These are phyloP conservation scores for Oryzaephilus surinamensis DNA, from an alignment of 1,140 invertebrate species.

Conservation along the genomic window DNA sequence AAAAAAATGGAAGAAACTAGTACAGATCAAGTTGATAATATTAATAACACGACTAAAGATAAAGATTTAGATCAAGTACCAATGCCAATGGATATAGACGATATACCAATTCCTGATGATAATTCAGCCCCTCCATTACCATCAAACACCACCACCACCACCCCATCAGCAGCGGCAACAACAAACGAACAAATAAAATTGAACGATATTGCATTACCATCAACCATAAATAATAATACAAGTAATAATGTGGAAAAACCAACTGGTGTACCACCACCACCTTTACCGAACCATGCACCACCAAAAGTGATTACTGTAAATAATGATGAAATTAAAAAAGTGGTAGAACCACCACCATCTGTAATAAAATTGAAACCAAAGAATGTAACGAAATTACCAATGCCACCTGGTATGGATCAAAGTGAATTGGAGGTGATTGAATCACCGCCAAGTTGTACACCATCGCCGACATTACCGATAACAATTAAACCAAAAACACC, in stretches of 20 bases:
- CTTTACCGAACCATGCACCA: not conserved
- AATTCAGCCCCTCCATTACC: not conserved
- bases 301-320: not conserved
- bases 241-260: no score
- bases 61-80: constrained; percentile 8
- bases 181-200: constrained; percentile 1
- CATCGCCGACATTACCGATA: constrained; percentile 41
- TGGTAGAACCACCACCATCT: not conserved
- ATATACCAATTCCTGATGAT: constrained; percentile 26
- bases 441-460: constrained; percentile 53
- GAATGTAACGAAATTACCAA: constrained; percentile 61
- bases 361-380: constrained; percentile 39
- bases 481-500: constrained; percentile 41
- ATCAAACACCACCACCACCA: constrained; percentile 9
- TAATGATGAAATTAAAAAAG: constrained; percentile 4
- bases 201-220: no score
- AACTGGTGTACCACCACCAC: not conserved
- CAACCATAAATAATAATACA: no score
- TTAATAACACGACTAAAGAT: not conserved
- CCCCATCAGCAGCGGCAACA: constrained; percentile 4
- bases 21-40: constrained; percentile 8
- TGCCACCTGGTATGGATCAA: constrained; percentile 75
- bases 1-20: not conserved
- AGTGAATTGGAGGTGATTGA: constrained; percentile 65
- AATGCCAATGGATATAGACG: constrained; percentile 32